Base-by-base conservation (phyloP, 2,888 invertebrate species). In the Eupithecia inturbata region DNA sequence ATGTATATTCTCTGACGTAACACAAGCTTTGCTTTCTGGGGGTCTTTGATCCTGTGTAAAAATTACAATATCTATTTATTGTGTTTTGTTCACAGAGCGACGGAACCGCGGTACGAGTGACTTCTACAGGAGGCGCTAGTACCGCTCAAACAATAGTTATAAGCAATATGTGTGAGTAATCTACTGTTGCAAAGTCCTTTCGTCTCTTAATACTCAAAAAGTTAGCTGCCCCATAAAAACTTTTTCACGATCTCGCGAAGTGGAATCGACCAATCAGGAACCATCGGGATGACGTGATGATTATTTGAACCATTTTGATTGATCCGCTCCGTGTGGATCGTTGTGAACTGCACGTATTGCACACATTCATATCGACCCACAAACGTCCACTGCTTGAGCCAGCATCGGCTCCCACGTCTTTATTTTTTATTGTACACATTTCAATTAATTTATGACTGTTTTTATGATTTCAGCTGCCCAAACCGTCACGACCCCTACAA, bases 111-210 rank as follows among this genome's bases (percentile, higher is more conserved):
- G 89, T 93, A 60, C 82, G 93, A n/a, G 89, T 91, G 57, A 88
- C 92, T 12, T 89, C 93, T 5, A 85, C 86, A 66, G 88, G 91
- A 22, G 87, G 86, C 1, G 85, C 86, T 0, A 80, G 88, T 0
- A 87, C 94, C 10, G 90, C 94, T 57, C 95, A 95, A 81, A 91
- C 94, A 31, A 89, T 95, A 86, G 93, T 95, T 72, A 84, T 95
- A 81, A 90, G 94, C 79, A 95, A 92, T 83, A 88, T 94, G 72
- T 92, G 94, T 93, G 77, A 86, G 89, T 83, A 63, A 26, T 60
- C 49, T 36, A 45, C 12, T 19, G 19, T 45, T 45, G 41, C 39
- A 36, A 36, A 36, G 9, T 36, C 9, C 0, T 10, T 36, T 36
- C 7, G 1, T 10, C 10, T 36, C 36, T 45, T 19, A 0, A 6